phyloP scores from a whole-genome alignment of 2,888 invertebrate species.

The Tanaodytes sp. region DNA sequence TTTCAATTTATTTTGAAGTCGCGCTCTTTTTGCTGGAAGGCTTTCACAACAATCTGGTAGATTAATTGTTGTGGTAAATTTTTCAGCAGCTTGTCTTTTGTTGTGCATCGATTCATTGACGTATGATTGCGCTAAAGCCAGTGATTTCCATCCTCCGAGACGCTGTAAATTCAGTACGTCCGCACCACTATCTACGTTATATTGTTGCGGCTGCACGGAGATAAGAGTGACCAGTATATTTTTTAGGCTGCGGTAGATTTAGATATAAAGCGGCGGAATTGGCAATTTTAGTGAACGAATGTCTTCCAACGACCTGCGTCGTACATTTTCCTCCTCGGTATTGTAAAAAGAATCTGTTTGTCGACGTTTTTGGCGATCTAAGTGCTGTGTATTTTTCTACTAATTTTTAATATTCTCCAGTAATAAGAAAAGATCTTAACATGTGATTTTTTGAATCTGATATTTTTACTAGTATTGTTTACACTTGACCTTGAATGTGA shows the following conservation, averaged over 20 bases:
- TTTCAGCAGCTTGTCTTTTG: not conserved
- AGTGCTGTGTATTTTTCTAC: not conserved
- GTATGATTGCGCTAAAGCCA: not conserved
- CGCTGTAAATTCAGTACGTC: not conserved
- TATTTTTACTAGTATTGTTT: not conserved
- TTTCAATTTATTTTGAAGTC: no score
- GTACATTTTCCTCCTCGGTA: conserved; percentile 7
- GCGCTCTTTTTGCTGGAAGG: no score
- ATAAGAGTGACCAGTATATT: not conserved
- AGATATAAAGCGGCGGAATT: not conserved
- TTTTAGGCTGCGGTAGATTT: not conserved
- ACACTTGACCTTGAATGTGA: not conserved
- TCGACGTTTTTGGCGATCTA: not conserved
- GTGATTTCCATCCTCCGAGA: not conserved
- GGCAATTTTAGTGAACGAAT: not conserved
- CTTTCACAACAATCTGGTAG: no score
- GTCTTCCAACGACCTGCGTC: not conserved
- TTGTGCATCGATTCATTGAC: not conserved
- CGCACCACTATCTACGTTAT: not conserved
- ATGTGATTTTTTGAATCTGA: not conserved
- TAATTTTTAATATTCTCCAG: not conserved
- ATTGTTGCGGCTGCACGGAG: not conserved
- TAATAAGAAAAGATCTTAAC: not conserved
- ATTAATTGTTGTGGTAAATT: not conserved
- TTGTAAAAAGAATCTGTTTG: not conserved